Percentiles rank a stretch among this genome's conserved stretches.
Conservation (phyloP, 1,140 invertebrate genomes). For the Ectropis grisescens region DNA sequence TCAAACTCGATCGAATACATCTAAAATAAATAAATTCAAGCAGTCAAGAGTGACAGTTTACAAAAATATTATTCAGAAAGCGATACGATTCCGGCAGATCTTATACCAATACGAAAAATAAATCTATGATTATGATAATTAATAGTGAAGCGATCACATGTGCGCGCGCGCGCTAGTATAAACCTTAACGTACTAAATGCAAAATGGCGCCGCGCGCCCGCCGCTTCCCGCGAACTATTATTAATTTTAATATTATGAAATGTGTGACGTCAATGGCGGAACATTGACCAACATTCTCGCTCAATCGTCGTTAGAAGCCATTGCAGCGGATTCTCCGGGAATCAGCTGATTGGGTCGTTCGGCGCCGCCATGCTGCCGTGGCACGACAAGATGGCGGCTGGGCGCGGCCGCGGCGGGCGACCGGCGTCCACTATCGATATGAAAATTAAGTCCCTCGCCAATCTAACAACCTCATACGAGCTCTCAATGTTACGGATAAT, state of each 20-base stretch:
- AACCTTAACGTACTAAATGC: slow-evolving; percentile 56
- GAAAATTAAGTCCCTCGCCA: slow-evolving; percentile 28
- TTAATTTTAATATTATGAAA: slow-evolving; percentile 40
- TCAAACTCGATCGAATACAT: slow-evolving; percentile 16
- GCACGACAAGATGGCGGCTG: slow-evolving; percentile 22
- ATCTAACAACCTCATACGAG: not conserved
- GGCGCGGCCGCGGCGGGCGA: no score
- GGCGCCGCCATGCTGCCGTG: slow-evolving; percentile 30
- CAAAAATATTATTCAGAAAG: slow-evolving; percentile 26
- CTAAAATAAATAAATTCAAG: slow-evolving; percentile 48
- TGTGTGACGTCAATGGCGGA: slow-evolving; percentile 37
- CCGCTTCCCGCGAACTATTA: slow-evolving; percentile 6
- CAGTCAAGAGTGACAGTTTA: slow-evolving; percentile 28
- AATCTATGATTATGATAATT: slow-evolving; percentile 44
- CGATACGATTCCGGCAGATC: slow-evolving; percentile 41
- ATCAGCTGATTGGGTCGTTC: slow-evolving; percentile 49
- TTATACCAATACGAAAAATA: slow-evolving; percentile 30
- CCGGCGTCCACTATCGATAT: slow-evolving; percentile 14
- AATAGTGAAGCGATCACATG: slow-evolving; percentile 52
- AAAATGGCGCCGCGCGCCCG: slow-evolving; percentile 20
- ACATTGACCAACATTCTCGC: slow-evolving; percentile 45
- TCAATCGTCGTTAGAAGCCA: slow-evolving; percentile 38
- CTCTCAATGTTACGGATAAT: slow-evolving; percentile 2
- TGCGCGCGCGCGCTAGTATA: slow-evolving; percentile 32
- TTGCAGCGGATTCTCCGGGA: slow-evolving; percentile 35